These are phyloP conservation scores for Reticulitermes speratus DNA, from an alignment of 1,140 invertebrate species.

Conservation along the genomic window DNA sequence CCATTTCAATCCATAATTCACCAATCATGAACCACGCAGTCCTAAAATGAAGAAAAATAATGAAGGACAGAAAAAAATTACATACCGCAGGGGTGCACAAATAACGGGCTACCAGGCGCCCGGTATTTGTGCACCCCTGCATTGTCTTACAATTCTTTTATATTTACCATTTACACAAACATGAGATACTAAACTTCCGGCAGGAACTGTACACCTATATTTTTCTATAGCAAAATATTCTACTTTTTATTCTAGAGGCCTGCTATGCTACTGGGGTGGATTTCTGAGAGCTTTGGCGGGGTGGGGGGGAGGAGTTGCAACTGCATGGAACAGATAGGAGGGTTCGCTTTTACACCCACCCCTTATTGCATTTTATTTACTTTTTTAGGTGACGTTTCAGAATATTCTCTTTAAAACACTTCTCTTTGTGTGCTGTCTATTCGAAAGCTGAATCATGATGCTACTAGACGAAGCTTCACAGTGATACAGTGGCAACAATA, in stretches of 20 bases:
- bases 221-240: not conserved
- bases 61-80: no score
- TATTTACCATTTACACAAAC: no score
- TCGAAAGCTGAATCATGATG: conserved; percentile 5
- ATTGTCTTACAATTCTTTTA: no score
- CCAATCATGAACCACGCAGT: no score
- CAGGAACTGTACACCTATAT: not conserved
- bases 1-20: no score
- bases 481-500: conserved; percentile 15
- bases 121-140: no score
- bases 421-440: not conserved
- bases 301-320: not conserved
- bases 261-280: not conserved
- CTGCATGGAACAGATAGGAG: not conserved
- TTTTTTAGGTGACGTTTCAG: not conserved
- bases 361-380: conserved; percentile 2
- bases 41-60: no score
- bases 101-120: no score
- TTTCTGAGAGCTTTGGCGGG: no score
- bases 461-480: not conserved
- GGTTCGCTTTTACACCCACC: not conserved
- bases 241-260: not conserved
- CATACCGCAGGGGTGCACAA: no score
- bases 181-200: no score
- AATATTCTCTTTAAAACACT: not conserved